These are phyloP conservation scores for Amblyjoppa fuscipennis DNA, from an alignment of 2,888 invertebrate genomes.

Conservation along the genomic window DNA sequence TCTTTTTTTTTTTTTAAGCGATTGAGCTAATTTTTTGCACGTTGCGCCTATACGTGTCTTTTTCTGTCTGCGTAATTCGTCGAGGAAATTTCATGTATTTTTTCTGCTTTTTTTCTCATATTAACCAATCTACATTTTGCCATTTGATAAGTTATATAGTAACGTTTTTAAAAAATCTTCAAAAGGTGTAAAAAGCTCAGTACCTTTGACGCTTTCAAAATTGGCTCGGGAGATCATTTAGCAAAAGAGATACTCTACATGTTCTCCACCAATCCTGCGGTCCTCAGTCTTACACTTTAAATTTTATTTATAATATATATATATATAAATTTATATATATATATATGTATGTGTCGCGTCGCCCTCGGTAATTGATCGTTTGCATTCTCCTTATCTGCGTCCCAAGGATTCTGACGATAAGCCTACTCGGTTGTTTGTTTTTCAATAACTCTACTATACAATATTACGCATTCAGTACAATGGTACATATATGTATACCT, in stretches of 20 bases:
- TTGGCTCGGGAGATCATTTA: constrained; percentile 35
- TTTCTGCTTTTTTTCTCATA: constrained; percentile 1
- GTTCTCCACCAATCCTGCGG: constrained; percentile 61
- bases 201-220: constrained; percentile 25
- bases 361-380: constrained; percentile 57
- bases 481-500: constrained; percentile 22
- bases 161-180: constrained; percentile 46
- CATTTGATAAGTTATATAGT: constrained; percentile 55
- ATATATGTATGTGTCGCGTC: constrained; percentile 19
- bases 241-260: constrained; percentile 41
- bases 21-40: constrained; percentile 22
- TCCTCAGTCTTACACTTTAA: constrained; percentile 66
- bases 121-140: constrained; percentile 71
- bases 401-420: constrained; percentile 49
- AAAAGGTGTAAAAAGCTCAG: constrained; percentile 61
- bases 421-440: constrained; percentile 19
- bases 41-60: background rate
- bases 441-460: constrained; percentile 43
- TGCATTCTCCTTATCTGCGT: constrained; percentile 29
- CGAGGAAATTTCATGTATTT: background rate
- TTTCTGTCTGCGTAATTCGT: constrained; percentile 3
- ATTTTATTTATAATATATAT: constrained; percentile 28
- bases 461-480: constrained; percentile 41
- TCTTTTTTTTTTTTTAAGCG: constrained; percentile 1
- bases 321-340: background rate